A percentile compares a stretch with the other conserved stretches of the same genome.
Conservation (phyloP, 2,797 vertebrate species). For the Scolopax rusticola region DNA sequence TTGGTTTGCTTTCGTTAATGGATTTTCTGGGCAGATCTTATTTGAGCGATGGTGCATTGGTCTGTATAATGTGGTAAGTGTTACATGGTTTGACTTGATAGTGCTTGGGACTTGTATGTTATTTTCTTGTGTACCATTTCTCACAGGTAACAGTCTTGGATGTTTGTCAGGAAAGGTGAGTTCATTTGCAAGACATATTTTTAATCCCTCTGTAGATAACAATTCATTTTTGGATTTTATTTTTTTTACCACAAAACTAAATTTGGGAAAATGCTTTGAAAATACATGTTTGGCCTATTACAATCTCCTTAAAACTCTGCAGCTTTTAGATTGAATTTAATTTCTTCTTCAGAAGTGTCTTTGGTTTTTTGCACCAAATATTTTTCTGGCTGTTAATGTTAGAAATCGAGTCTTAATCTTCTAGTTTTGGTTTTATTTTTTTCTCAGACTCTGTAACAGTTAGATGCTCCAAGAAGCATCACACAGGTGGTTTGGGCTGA, state of each 20-base stretch:
- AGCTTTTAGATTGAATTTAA: not conserved
- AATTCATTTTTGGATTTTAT: not conserved
- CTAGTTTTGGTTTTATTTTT: not conserved
- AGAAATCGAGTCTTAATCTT: not conserved
- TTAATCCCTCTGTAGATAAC: not conserved
- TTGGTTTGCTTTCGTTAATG: conserved; percentile 99
- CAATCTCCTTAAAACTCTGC: not conserved
- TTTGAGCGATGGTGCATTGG: conserved; percentile 99
- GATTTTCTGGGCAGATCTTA: conserved; percentile 99
- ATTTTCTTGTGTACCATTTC: conserved; percentile 49
- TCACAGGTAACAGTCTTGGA: conserved; percentile 44
- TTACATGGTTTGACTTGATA: conserved; percentile 20
- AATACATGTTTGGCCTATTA: conserved; percentile 44
- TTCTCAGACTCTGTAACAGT: not conserved
- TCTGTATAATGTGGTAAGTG: conserved; percentile 98
- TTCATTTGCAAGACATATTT: conserved; percentile 37
- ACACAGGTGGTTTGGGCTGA: not conserved
- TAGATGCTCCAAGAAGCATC: not conserved
- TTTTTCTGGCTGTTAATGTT: not conserved
- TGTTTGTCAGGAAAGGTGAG: conserved; percentile 22
- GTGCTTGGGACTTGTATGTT: not conserved
- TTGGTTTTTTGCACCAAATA: not conserved
- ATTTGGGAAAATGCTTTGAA: conserved; percentile 31
- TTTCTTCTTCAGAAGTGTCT: not conserved
- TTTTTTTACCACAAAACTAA: conserved; percentile 30